Evolutionary conservation across 2,888 invertebrate genomes (phyloP).

Genomic region (Penaeus monodon): DNA sequence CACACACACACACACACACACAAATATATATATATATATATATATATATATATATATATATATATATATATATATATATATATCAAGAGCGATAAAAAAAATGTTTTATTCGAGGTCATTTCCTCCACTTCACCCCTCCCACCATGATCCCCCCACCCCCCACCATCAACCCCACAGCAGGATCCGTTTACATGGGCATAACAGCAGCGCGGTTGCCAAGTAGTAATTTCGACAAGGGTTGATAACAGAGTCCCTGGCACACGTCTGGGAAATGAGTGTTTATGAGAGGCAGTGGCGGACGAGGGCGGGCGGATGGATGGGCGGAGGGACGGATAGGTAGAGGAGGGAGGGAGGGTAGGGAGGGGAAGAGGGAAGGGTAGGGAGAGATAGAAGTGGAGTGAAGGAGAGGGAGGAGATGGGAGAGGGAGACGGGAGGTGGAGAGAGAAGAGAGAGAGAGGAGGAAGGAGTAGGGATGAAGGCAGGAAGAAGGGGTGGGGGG

Average conservation of each 20-base stretch:
- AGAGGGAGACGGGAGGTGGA: neutral
- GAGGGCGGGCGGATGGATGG: too few species aligned
- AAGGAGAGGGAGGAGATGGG: too few species aligned
- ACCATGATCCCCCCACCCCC: neutral
- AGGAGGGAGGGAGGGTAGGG: neutral
- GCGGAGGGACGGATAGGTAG: neutral
- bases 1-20: neutral
- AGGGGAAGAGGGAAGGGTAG: neutral
- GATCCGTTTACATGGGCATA: too few species aligned
- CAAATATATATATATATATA: neutral
- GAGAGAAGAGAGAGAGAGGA: neutral
- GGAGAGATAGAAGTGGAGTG: neutral
- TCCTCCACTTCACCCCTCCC: neutral
- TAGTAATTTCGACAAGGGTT: too few species aligned
- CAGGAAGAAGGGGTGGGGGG: too few species aligned
- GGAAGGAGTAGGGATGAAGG: too few species aligned
- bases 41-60: neutral
- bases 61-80: neutral
- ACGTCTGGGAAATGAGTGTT: neutral
- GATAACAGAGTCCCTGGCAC: neutral
- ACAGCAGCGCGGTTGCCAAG: too few species aligned
- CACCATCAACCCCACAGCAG: too few species aligned
- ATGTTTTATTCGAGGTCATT: neutral
- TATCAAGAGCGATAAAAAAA: neutral
- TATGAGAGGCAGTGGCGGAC: neutral